A percentile compares a stretch with the other conserved stretches of the same genome.
Conservation (phyloP, 2,888 invertebrate genomes). For the Cacoxenus indagator region DNA sequence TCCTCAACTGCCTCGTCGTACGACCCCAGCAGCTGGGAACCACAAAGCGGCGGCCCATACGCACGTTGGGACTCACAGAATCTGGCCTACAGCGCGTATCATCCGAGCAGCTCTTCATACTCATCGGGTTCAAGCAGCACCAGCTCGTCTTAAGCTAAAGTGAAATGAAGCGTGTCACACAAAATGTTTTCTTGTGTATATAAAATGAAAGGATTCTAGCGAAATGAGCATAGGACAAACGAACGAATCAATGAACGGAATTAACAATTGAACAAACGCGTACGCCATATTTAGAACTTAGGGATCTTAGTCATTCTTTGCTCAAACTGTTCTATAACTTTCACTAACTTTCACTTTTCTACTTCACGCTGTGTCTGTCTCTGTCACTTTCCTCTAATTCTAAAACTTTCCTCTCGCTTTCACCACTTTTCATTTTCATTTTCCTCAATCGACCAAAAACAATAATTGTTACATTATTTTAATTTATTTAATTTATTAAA, state of each 20-base stretch:
- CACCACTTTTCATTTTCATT: slow-evolving; percentile 29
- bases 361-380: slow-evolving; percentile 21
- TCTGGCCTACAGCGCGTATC: slow-evolving; percentile 80
- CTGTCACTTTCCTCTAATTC: slow-evolving; percentile 19
- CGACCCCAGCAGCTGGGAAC: slow-evolving; percentile 78
- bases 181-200: slow-evolving; percentile 32
- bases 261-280: slow-evolving; percentile 35
- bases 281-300: slow-evolving; percentile 52
- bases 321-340: too few species aligned
- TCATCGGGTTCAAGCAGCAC: slow-evolving; percentile 71
- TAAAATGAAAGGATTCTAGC: slow-evolving; percentile 41
- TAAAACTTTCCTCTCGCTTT: slow-evolving; percentile 23
- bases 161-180: slow-evolving; percentile 31
- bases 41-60: slow-evolving; percentile 81
- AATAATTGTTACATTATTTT: slow-evolving; percentile 58
- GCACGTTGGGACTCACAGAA: slow-evolving; percentile 82
- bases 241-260: slow-evolving; percentile 53
- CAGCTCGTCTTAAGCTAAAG: slow-evolving; percentile 46
- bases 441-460: slow-evolving; percentile 53
- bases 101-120: slow-evolving; percentile 76
- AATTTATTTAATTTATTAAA: slow-evolving; percentile 69
- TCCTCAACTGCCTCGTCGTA: slow-evolving; percentile 80
- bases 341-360: slow-evolving; percentile 11
- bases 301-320: slow-evolving; percentile 56
- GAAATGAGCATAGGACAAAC: slow-evolving; percentile 45